phyloP scores from a whole-genome alignment of 2,888 invertebrate species.

The Pterobdella sp. region DNA sequence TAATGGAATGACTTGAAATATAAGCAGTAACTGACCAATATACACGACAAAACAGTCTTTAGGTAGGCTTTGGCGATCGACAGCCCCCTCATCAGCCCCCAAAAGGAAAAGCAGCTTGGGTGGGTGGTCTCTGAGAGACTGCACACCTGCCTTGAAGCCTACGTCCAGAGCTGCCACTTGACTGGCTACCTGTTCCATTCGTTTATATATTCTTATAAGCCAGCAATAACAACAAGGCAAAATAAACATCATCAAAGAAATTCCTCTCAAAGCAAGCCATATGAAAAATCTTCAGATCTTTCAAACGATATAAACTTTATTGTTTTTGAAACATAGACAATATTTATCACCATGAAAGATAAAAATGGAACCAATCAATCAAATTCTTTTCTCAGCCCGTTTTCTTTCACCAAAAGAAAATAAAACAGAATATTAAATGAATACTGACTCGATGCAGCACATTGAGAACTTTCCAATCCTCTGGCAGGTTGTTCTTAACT shows the following conservation, averaged over 20 bases:
- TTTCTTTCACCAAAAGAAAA: too few relatives aligned
- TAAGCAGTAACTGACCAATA: constrained; percentile 51
- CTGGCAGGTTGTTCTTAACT: constrained; percentile 40
- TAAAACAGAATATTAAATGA: not conserved
- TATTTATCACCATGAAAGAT: too few relatives aligned
- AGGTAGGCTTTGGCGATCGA: constrained; percentile 70
- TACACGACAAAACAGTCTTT: constrained; percentile 79
- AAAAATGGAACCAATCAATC: too few relatives aligned
- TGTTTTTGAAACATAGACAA: too few relatives aligned
- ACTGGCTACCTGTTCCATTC: constrained; percentile 52
- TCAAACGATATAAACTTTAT: too few relatives aligned
- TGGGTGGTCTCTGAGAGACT: constrained; percentile 55
- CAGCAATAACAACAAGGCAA: too few relatives aligned
- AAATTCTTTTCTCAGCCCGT: too few relatives aligned
- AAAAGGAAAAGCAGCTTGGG: constrained; percentile 78
- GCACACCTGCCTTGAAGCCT: constrained; percentile 74
- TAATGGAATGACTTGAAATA: not conserved
- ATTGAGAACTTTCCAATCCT: constrained; percentile 75
- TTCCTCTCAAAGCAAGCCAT: too few relatives aligned
- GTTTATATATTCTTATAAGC: too few relatives aligned
- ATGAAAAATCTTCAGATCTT: too few relatives aligned
- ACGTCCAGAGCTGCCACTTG: constrained; percentile 85
- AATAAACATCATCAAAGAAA: too few relatives aligned
- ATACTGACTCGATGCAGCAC: constrained; percentile 73
- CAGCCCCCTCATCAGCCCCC: constrained; percentile 81